Evolutionary conservation across 2,113 vertebrate genomes (phyloP), one percentile per base, ranked within the genome.

Genomic region (Alligator mississippiensis): DNA sequence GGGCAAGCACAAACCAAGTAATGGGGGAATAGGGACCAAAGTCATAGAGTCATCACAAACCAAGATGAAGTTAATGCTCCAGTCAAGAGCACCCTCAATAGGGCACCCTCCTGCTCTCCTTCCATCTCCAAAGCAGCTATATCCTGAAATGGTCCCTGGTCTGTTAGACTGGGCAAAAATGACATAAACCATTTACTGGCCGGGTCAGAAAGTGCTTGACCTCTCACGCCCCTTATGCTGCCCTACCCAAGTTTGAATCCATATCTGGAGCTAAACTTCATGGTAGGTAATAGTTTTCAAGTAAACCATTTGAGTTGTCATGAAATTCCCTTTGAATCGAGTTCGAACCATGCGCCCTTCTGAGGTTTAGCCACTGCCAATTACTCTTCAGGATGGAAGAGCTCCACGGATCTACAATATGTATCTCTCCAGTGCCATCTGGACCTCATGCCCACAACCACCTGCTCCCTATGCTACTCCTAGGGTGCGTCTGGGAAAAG

Each of bases 111-210:
- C 77, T 22, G 27, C 64, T 25, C 64, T 72, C 54, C 64, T 60
- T 34, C 38, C 5, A 12, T 25, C 17, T 30, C 38, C 54, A 78
- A 57, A 24, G 3, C 12, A 55, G 17, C 1, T 0, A 68, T 1
- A 6, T 16, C 34, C 77, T 6, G 13, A 30, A 66, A 82, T 3
- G 1, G 1, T 1, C 84, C 55, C 34, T 16, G 27, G 59, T 58
- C 58, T n/a, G 74, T 57, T 9, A 25, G 88, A 74, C 54, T 30
- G 11, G 4, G n/a, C 18, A 57, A 80, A 47, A 91, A 55, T 38
- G 8, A 13, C 0, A 1, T 27, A 81, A 22, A 11, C 27, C 27
- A 38, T 47, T 62, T 47, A 62, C 22, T 21, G 78, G 34, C 25
- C 24, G 19, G 11, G 38, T 5, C 24, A 47, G 59, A 59, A 62